A percentile compares a stretch with the other conserved stretches of the same genome.
These are phyloP conservation scores for Drosophila obscura DNA, from an alignment of 1,140 invertebrate species.

Conservation along the genomic window DNA sequence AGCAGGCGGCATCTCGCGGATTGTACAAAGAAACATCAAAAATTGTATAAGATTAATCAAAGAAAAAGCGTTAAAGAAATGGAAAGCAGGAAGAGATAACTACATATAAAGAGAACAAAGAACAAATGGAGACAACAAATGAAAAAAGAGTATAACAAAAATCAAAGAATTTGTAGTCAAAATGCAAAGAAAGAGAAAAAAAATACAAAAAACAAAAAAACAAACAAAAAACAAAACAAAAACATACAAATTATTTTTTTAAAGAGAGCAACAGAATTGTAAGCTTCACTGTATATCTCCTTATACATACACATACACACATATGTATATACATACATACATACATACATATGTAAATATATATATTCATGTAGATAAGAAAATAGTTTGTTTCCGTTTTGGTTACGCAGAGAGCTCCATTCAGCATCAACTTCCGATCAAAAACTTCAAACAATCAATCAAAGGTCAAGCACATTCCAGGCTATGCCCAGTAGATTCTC, in stretches of 20 bases:
- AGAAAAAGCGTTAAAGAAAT: constrained; percentile 1
- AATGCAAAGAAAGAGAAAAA: constrained; percentile 30
- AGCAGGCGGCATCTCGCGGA: constrained; percentile 5
- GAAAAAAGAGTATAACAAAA: constrained; percentile 56
- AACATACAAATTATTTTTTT: no score
- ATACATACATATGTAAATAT: no score
- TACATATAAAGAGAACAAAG: constrained; percentile 4
- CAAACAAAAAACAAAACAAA: background rate
- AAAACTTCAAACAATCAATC: constrained; percentile 8
- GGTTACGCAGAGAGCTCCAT: background rate
- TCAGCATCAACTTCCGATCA: background rate
- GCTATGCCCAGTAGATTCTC: no score
- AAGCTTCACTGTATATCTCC: no score
- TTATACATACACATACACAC: no score
- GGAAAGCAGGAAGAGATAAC: background rate
- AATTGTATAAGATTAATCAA: constrained; percentile 11
- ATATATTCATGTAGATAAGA: no score
- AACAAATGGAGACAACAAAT: constrained; percentile 33
- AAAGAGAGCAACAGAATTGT: constrained; percentile 18
- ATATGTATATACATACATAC: no score
- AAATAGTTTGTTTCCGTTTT: constrained; percentile 25
- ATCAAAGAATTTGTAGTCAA: constrained; percentile 79
- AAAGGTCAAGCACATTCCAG: constrained; percentile 28
- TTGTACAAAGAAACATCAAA: constrained; percentile 25
- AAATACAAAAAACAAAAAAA: constrained; percentile 31